Conservation (phyloP, 2,888 invertebrate genomes). For the Parascotia fuliginaria region DNA sequence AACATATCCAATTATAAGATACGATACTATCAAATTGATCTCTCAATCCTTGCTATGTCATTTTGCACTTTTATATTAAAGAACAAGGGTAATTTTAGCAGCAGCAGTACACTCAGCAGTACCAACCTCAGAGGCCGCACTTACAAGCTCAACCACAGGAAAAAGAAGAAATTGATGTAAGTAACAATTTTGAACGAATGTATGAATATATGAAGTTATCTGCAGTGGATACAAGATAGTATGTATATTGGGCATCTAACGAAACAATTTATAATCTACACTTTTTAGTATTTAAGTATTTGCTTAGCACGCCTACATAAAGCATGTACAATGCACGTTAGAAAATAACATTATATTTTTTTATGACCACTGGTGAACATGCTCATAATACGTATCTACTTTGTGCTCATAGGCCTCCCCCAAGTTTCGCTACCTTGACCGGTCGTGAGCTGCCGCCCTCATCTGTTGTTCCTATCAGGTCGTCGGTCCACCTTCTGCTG, state of each 20-base stretch:
- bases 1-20: too few species aligned
- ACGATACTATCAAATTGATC: too few species aligned
- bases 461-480: too few species aligned
- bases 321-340: too few species aligned
- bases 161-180: slow-evolving; percentile 87
- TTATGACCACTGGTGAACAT: too few species aligned
- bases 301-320: background rate
- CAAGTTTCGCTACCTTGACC: too few species aligned
- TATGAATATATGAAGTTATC: background rate
- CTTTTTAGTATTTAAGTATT: background rate
- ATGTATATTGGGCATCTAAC: background rate
- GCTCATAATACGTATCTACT: too few species aligned
- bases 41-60: slow-evolving; percentile 1
- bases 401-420: too few species aligned
- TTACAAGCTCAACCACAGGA: slow-evolving; percentile 63
- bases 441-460: too few species aligned
- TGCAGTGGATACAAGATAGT: background rate
- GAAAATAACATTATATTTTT: too few species aligned
- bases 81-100: slow-evolving; percentile 20
- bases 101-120: slow-evolving; percentile 55
- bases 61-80: slow-evolving; percentile 5
- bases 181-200: background rate
- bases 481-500: too few species aligned
- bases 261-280: background rate
- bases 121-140: slow-evolving; percentile 62